phyloP scores from a whole-genome alignment of 2,888 invertebrate species.

The Apodemia zela region DNA sequence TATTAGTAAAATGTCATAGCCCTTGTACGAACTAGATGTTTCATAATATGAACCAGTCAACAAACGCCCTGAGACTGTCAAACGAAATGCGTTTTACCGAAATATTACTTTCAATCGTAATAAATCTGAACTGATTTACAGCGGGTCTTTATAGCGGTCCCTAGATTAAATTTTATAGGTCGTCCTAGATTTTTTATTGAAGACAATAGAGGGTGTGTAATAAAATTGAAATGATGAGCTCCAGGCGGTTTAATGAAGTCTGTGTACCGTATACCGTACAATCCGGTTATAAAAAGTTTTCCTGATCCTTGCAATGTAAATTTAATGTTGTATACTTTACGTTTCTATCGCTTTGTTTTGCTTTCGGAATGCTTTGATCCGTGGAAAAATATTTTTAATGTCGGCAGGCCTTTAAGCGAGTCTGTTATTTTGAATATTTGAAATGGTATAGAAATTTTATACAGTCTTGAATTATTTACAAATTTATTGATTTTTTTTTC shows the following conservation, averaged over 20 bases:
- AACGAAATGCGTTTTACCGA: not conserved
- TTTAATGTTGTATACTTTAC: not conserved
- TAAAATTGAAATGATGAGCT: conserved; percentile 58
- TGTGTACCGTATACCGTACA: not conserved
- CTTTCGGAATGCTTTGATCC: not conserved
- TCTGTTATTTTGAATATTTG: no score
- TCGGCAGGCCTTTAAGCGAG: not conserved
- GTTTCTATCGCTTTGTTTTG: conserved; percentile 1
- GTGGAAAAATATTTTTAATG: not conserved
- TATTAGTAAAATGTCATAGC: no score
- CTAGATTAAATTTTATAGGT: conserved; percentile 60
- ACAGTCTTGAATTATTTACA: no score
- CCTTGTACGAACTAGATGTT: no score
- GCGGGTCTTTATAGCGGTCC: conserved; percentile 44
- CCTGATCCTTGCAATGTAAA: not conserved
- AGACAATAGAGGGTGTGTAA: conserved; percentile 67
- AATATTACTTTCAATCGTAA: conserved; percentile 11
- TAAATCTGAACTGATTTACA: conserved; percentile 32
- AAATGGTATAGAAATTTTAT: no score
- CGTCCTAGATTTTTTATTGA: conserved; percentile 67
- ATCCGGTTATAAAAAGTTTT: conserved; percentile 6
- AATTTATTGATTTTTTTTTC: no score
- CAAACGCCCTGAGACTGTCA: no score
- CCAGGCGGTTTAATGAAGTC: conserved; percentile 35
- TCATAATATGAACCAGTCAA: no score